Conservation (phyloP, 2,113 vertebrate species). For the Phaethornis superciliosus region DNA sequence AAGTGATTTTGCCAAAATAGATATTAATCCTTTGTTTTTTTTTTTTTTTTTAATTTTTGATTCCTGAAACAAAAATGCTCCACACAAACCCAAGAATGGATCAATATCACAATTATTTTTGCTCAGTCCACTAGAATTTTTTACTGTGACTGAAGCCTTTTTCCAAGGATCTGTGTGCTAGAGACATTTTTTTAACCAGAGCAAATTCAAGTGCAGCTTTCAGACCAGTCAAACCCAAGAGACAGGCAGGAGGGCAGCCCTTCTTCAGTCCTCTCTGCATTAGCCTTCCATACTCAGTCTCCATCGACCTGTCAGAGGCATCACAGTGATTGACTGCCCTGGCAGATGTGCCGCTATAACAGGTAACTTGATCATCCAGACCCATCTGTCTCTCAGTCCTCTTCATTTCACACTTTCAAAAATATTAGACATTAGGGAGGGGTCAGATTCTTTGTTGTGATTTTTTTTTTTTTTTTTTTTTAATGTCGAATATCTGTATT, state of each 20-base stretch:
- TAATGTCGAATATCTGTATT: constrained; percentile 71
- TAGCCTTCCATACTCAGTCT: constrained; percentile 81
- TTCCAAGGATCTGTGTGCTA: constrained; percentile 63
- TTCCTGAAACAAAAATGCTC: constrained; percentile 22
- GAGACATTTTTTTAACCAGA: constrained; percentile 70
- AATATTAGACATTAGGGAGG: constrained; percentile 86
- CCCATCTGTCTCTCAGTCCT: constrained; percentile 98
- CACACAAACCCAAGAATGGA: constrained; percentile 54
- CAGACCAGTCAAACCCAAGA: constrained; percentile 77
- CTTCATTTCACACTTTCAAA: constrained; percentile 97
- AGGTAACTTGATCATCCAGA: constrained; percentile 98
- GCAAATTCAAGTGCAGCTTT: constrained; percentile 83
- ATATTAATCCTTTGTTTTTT: constrained; percentile 41
- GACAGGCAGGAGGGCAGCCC: constrained; percentile 73
- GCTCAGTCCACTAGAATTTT: constrained; percentile 61
- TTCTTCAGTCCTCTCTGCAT: constrained; percentile 79
- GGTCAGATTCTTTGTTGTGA: constrained; percentile 78
- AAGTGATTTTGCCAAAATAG: constrained; percentile 60
- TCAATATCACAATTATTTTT: constrained; percentile 59
- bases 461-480: constrained; percentile 42
- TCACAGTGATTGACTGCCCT: constrained; percentile 95
- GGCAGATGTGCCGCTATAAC: constrained; percentile 98
- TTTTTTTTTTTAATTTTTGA: constrained; percentile 25
- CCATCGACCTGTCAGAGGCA: constrained; percentile 89
- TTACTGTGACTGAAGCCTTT: constrained; percentile 67